Evolutionary conservation across 2,113 vertebrate species (phyloP).

Genomic region (Rhodinocichla rosea): DNA sequence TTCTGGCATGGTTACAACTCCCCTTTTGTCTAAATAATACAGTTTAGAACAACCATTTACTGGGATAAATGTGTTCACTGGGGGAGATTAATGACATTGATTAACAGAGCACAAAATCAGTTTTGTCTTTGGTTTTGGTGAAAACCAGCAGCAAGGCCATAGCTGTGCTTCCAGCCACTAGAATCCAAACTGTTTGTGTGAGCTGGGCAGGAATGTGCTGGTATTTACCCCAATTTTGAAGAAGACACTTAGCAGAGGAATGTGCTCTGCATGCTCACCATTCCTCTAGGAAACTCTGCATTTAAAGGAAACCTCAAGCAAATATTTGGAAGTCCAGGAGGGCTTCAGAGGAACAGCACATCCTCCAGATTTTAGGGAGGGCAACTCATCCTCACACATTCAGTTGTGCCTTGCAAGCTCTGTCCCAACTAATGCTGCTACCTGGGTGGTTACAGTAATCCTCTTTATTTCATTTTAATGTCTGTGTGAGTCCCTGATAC

Average conservation of each 20-base stretch:
- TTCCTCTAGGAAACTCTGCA: background rate
- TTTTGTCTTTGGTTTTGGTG: background rate
- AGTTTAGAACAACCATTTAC: background rate
- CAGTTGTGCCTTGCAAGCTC: background rate
- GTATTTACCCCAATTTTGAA: constrained; percentile 3
- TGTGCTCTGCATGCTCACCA: background rate
- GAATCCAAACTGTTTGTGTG: background rate
- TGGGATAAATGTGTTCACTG: background rate
- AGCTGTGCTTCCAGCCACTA: background rate
- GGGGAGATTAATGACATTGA: background rate
- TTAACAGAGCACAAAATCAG: background rate
- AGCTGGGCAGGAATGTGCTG: constrained; percentile 21
- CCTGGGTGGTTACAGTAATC: background rate
- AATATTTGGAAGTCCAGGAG: background rate
- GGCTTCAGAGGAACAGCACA: background rate
- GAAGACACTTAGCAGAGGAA: constrained; percentile 9
- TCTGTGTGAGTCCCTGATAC: background rate
- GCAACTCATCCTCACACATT: background rate
- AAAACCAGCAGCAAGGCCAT: background rate
- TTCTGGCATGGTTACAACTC: background rate
- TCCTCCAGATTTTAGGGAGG: background rate
- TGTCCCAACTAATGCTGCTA: background rate
- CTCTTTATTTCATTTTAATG: background rate
- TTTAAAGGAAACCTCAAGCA: background rate
- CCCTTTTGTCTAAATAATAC: background rate